These are phyloP conservation scores for Arion vulgaris DNA, from an alignment of 1,140 invertebrate genomes.

Conservation along the genomic window DNA sequence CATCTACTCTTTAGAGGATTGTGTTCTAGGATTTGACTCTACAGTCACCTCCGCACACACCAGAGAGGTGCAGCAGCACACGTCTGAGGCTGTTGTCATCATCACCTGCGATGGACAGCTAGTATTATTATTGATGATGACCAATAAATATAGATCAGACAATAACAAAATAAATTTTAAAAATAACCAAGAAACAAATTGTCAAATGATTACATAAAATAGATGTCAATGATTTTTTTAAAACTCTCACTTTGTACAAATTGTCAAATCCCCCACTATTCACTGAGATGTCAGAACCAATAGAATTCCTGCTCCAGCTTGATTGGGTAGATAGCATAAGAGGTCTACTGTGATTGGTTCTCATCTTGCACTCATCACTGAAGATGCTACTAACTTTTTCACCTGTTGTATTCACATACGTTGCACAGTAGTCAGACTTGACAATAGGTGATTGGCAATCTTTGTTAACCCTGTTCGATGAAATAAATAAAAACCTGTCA, in stretches of 20 bases:
- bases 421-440: conserved; percentile 36
- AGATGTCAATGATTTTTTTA: no score
- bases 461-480: conserved; percentile 3
- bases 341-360: background rate
- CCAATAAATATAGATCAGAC: no score
- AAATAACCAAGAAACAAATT: no score
- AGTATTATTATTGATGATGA: no score
- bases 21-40: no score
- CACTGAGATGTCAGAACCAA: background rate
- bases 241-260: conserved; percentile 10
- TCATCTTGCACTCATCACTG: background rate
- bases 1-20: no score
- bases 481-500: background rate
- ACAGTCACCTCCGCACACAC: no score
- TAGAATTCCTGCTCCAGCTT: background rate
- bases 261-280: background rate
- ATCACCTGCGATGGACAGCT: no score
- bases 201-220: no score
- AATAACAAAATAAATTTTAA: no score
- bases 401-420: conserved; percentile 23
- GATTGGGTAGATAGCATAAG: background rate
- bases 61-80: no score
- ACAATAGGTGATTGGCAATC: conserved; percentile 24
- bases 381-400: conserved; percentile 15
- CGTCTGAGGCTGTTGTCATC: no score